Conservation (phyloP, 2,888 invertebrate genomes). For the Habroteleia sp. region DNA sequence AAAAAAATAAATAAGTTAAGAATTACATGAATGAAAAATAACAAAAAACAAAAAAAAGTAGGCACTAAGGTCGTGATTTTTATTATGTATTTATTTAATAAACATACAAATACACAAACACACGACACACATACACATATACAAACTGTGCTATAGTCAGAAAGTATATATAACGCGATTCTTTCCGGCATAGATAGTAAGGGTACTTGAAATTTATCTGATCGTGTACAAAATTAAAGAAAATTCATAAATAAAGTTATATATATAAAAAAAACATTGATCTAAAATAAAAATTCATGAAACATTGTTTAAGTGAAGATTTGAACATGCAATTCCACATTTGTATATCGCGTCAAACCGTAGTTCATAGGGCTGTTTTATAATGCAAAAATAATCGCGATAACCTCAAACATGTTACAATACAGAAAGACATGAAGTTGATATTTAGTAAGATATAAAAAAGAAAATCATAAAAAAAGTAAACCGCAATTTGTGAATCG, state of each 20-base stretch:
- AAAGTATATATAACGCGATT: slow-evolving; percentile 35
- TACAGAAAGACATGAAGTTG: no score
- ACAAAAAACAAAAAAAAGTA: slow-evolving; percentile 66
- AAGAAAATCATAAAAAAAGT: neutral
- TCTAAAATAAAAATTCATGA: no score
- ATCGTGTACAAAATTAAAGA: slow-evolving; percentile 51
- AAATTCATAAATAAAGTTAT: slow-evolving; percentile 18
- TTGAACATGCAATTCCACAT: slow-evolving; percentile 28
- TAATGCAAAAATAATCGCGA: slow-evolving; percentile 28
- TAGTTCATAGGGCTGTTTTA: slow-evolving; percentile 52
- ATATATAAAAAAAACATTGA: slow-evolving; percentile 2
- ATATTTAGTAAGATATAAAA: neutral
- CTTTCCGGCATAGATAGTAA: slow-evolving; percentile 40
- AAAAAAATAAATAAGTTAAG: slow-evolving; percentile 61
- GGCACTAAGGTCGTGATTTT: slow-evolving; percentile 75
- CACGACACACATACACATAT: no score
- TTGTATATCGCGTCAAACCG: slow-evolving; percentile 42
- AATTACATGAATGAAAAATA: slow-evolving; percentile 43
- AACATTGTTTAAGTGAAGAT: no score
- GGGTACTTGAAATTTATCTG: slow-evolving; percentile 42
- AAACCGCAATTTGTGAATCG: slow-evolving; percentile 32
- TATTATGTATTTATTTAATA: slow-evolving; percentile 79
- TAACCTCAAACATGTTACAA: neutral
- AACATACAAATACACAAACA: no score
- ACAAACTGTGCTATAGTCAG: slow-evolving; percentile 52